Base-by-base conservation (phyloP, 2,113 vertebrate species). In the Thunnus thynnus region DNA sequence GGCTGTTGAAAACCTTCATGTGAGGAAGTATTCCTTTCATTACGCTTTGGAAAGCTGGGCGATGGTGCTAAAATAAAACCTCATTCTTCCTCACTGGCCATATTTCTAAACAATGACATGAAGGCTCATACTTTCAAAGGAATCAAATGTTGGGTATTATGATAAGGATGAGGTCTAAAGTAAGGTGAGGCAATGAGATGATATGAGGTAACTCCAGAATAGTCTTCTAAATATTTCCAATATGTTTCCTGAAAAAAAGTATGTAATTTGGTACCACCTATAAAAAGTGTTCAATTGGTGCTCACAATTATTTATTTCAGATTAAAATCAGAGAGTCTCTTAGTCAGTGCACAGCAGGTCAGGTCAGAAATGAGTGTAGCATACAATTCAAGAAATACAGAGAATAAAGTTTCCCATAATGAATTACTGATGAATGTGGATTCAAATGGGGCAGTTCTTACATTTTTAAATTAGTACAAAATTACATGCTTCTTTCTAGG, bases 31-130 rank as follows among this genome's bases (percentile, higher is more conserved):
- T 47, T 81, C 58, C 61, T 81, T 83, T 89, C 67, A 87, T 82
- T 63, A 72, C 60, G 9, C 32, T 20, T 58, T 54, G 52, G 44
- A 85, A 88, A 74, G 55, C 8, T 22, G 46, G 44, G 36, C 3
- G 32, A 80, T 17, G 54, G 51, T 52, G 69, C 65, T 63, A 78
- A 82, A 90, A 82, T 75, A 91, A 86, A 79, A 88, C 70, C 36
- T 17, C 4, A 13, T 51, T 82, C 74, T 56, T 86, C 61, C 44
- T 72, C 1, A 0, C 32, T 70, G 86, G 72, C 68, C 83, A 20
- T 85, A 72, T 85, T 88, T 92, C 74, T 80, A 67, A 80, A 89
- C 71, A 85, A 76, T 76, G 56, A 74, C 70, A 62, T 80, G 50
- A 5, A 47, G 14, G 22, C n/a, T 58, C 57, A 61, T 30, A 67